Evolutionary conservation across 2,113 vertebrate genomes (phyloP), one percentile per base, ranked within the genome.

Genomic region (Callopanchax toddi): DNA sequence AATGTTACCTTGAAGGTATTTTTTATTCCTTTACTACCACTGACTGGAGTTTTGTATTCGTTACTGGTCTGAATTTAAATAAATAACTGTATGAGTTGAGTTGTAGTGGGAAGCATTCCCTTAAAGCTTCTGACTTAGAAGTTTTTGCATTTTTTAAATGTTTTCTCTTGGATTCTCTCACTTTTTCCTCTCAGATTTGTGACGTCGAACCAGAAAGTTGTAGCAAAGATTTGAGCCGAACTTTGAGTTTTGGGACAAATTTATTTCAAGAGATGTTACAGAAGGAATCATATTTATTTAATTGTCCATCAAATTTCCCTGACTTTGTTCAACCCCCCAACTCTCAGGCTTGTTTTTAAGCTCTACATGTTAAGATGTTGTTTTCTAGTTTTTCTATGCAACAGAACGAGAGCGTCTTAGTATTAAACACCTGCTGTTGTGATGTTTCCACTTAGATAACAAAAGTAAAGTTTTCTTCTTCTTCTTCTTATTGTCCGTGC

Each of bases 351-450:
- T 66, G 68, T 34, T 11, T 61, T 42, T 77, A 75, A 81, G 76
- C 83, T 87, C 64, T 76, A 68, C 73, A 57, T 85, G 80, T 87
- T 67, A 69, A 46, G 74, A 71, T 87, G 86, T 82, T 78, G 66
- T 91, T 89, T 87, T 85, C 66, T 91, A 92, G 86, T 85, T 32
- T 88, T 91, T 91, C 91, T 92, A 92, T 93, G 91, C 89, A 93
- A 91, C 50, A 60, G 63, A 81, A 79, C 53, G 75, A 77, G 74
- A 60, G 84, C 43, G 86, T 86, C 85, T 85, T 13, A 17, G 74
- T 83, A 66, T 62, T 57, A 61, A 34, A 50, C 43, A 44, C 21
- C 42, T 54, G 6, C 63, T 80, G 70, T 81, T 82, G 75, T 85
- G 62, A 79, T 32, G 53, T 61, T 65, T 77, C 68, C 65, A 29